Base-by-base conservation (phyloP, 53 echinoderm and acorn worm genomes). In the Echinarachnius parma region DNA sequence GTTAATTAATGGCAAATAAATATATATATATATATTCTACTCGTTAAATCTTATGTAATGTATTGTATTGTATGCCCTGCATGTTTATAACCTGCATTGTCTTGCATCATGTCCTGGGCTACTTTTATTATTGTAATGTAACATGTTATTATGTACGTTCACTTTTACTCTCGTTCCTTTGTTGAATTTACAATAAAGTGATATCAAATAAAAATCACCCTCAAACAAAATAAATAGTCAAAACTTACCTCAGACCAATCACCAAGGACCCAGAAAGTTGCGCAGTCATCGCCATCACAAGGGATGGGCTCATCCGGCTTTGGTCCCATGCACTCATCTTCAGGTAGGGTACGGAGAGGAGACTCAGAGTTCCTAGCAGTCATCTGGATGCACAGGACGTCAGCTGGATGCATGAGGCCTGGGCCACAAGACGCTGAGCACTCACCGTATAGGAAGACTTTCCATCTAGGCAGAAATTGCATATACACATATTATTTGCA, bases 171-270 rank as follows among this genome's bases (percentile, higher is more conserved):
- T n/a, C n/a, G n/a, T n/a, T n/a, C n/a, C n/a, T n/a, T n/a, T n/a
- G n/a, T n/a, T n/a, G n/a, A n/a, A n/a, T n/a, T n/a, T n/a, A n/a
- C n/a, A n/a, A n/a, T n/a, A n/a, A n/a, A n/a, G n/a, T n/a, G n/a
- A n/a, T n/a, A n/a, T n/a, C n/a, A n/a, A n/a, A n/a, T n/a, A n/a
- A n/a, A n/a, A n/a, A n/a, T n/a, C n/a, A n/a, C n/a, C n/a, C n/a
- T n/a, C n/a, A n/a, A n/a, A n/a, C n/a, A n/a, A n/a, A n/a, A n/a
- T 61, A 26, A 16, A 26, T 11, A 44, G 52, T 28, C 14, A 2
- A 34, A 16, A 32, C 68, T 86, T 56, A 86, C 86, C 86, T 86
- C 77, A 14, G 86, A 86, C 86, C 86, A 86, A 27, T 60, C 33
- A 0, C 77, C 62, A 21, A 77, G 54, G 5, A 70, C 56, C 86